phyloP scores from a whole-genome alignment of 2,113 vertebrate genomes.

The Pan troglodytes region NHGRI_mPanTro3-v2.1_pri NC_072412.2:33042501-33043000 shows the following conservation, averaged over 20 bases:
- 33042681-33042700: not conserved
- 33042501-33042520: not conserved
- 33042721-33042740: not conserved
- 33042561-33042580: not conserved
- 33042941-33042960: not conserved
- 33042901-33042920: not conserved
- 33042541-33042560: not conserved
- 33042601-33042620: not conserved
- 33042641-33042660: not conserved
- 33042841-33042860: not conserved
- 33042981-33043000: not conserved
- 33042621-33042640: not conserved
- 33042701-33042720: not conserved
- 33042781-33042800: not conserved
- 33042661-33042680: not conserved
- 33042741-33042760: not conserved
- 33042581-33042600: not conserved
- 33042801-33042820: not conserved
- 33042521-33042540: not conserved
- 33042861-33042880: not conserved
- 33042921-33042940: not conserved
- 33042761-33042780: not conserved
- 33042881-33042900: not conserved
- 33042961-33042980: not conserved
- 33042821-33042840: not conserved